A percentile compares a stretch with the other conserved stretches of the same genome.
Conservation (phyloP, 2,113 vertebrate genomes). For the Antennarius striatus region DNA sequence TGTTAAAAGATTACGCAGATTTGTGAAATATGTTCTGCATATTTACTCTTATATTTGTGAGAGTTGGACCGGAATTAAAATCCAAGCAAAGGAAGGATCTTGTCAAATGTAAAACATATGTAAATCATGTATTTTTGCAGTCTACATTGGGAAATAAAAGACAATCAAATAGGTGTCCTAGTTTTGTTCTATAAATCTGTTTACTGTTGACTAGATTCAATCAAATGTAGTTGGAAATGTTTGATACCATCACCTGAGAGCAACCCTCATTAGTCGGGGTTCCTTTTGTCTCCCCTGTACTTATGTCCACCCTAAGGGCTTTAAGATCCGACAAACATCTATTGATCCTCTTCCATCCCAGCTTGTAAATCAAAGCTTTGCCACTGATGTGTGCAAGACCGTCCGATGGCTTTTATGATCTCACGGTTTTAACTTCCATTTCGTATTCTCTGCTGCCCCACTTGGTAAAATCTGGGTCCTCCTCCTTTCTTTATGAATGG, state of each 20-base stretch:
- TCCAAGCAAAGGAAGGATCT: too few species aligned
- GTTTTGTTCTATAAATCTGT: too few species aligned
- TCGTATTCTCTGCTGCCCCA: slow-evolving; percentile 43
- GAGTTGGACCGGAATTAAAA: neutral
- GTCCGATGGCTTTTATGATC: slow-evolving; percentile 61
- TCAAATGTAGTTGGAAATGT: too few species aligned
- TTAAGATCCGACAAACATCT: slow-evolving; percentile 30
- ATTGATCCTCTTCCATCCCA: slow-evolving; percentile 50
- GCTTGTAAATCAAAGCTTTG: slow-evolving; percentile 54
- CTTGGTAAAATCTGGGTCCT: slow-evolving; percentile 44
- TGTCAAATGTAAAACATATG: neutral
- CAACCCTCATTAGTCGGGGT: slow-evolving; percentile 3
- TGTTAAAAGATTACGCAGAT: neutral
- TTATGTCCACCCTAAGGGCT: slow-evolving; percentile 17
- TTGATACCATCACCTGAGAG: neutral
- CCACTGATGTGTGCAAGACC: slow-evolving; percentile 22
- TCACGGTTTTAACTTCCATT: slow-evolving; percentile 48
- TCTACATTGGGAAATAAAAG: too few species aligned
- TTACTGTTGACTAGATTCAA: too few species aligned
- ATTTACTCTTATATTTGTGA: neutral
- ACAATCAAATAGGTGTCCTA: too few species aligned
- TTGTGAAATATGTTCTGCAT: neutral
- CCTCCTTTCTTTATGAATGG: slow-evolving; percentile 52
- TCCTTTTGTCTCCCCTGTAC: too few species aligned
- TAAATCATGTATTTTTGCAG: neutral